phyloP scores from a whole-genome alignment of 92 coral and sea anemone species.

The Metridium senile region DNA sequence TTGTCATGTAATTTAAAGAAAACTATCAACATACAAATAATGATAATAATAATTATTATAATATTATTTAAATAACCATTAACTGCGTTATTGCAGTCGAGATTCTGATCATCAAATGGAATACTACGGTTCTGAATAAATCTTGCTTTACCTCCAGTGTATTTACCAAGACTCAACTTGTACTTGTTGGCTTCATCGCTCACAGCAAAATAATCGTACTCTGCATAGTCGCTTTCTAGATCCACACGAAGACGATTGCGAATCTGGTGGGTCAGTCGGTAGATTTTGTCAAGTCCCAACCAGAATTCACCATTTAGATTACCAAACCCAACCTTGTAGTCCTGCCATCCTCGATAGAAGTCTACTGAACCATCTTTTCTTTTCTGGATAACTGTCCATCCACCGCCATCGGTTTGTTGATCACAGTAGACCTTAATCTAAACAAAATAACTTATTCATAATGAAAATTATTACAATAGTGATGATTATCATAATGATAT shows the following conservation, averaged over 20 bases:
- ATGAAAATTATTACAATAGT: too few species aligned
- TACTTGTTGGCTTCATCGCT: neutral
- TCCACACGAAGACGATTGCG: neutral
- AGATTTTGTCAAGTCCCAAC: slow-evolving; percentile 4
- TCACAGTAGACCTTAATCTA: too few species aligned
- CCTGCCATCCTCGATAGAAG: slow-evolving; percentile 2
- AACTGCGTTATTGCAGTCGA: too few species aligned
- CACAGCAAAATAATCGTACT: slow-evolving; percentile 4
- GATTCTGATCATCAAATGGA: too few species aligned
- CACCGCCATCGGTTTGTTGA: slow-evolving; percentile 6
- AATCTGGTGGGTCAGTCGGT: neutral
- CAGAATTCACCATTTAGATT: slow-evolving; percentile 4
- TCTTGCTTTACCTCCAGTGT: neutral
- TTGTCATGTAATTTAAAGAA: too few species aligned
- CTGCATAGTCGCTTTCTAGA: neutral
- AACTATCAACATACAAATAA: too few species aligned
- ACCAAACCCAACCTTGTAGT: slow-evolving; percentile 1
- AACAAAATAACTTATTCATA: too few species aligned
- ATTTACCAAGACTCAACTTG: neutral
- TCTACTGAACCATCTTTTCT: slow-evolving; percentile 9
- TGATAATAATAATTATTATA: too few species aligned
- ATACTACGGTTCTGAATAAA: too few species aligned
- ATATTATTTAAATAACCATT: too few species aligned
- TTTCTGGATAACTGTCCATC: slow-evolving; percentile 6
- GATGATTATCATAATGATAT: too few species aligned